Base-by-base conservation (phyloP, 2,888 invertebrate genomes). In the Melitaea athalia region DNA sequence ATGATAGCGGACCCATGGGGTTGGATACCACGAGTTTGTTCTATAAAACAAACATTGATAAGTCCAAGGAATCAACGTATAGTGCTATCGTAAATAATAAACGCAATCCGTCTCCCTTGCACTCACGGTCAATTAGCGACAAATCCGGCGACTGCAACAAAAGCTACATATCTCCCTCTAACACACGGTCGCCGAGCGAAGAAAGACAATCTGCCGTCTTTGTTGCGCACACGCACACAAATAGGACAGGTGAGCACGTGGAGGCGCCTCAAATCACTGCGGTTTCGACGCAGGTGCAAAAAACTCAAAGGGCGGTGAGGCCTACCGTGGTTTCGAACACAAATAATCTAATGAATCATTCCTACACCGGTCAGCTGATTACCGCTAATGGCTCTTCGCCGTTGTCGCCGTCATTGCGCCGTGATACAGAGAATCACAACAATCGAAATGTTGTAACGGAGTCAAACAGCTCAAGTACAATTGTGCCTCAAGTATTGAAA, bases 1-100 rank as follows among this genome's bases (percentile, higher is more conserved):
- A 42, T 45, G 55, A 63, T 14, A 63, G 63, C 45, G 63, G 55
- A 24, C 55, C 63, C 10, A 63, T 63, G 63, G 55, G 63, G 12
- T 17, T 63, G 52, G 33, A 55, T 43, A 17, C 43, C 14, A 43
- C 17, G 8, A 38, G 49, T n/a, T 15, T 42, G n/a, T 43, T 43
- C n/a, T 14, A 10, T 11, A n/a, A 17, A 59, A 15, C 8, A 59
- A n/a, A 59, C 43, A 15, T 38, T 11, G 10, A 12, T 15, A n/a
- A 11, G 42, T 7, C 38, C 10, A 15, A 42, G 38, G 38, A 55
- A 52, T 63, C 43, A 24, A 24, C 3, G 24, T 2, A 24, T 24
- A 24, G 24, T 24, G 24, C 24, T 24, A 24, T 24, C 24, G 24
- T 1, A 24, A 24, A 24, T 24, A 24, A 24, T 24, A 24, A 24